phyloP scores from a whole-genome alignment of 2,888 invertebrate genomes.

The Crossocerus cetratus region DNA sequence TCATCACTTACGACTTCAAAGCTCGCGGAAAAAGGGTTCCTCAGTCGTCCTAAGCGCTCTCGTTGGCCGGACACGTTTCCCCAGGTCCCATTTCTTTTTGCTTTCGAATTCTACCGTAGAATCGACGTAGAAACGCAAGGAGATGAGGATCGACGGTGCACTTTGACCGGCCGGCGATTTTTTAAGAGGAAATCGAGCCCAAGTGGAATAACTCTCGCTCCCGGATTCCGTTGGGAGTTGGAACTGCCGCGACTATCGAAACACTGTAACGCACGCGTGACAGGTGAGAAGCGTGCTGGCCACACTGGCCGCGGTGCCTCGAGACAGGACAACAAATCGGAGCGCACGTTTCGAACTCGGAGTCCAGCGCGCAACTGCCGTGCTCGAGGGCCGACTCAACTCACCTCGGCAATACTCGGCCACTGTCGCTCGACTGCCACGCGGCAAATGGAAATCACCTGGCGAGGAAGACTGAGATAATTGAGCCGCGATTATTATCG shows the following conservation, averaged over 20 bases:
- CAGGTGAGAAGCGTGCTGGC: too few species aligned
- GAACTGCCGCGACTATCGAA: too few species aligned
- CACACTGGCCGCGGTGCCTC: conserved; percentile 4
- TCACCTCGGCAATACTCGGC: conserved; percentile 48
- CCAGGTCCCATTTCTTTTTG: too few species aligned
- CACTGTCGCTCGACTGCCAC: conserved; percentile 51
- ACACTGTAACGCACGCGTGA: too few species aligned
- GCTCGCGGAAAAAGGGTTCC: too few species aligned
- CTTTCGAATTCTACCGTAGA: conserved; percentile 16
- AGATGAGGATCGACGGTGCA: background rate
- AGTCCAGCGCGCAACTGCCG: conserved; percentile 49
- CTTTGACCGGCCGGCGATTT: too few species aligned
- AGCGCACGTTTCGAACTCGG: conserved; percentile 13
- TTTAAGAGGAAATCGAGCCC: too few species aligned
- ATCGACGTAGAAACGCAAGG: conserved; percentile 1
- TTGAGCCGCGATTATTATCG: conserved; percentile 30
- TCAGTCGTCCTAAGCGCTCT: too few species aligned
- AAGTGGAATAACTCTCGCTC: too few species aligned
- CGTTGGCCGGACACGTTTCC: too few species aligned
- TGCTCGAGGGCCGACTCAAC: conserved; percentile 16
- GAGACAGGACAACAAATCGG: background rate
- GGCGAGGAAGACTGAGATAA: conserved; percentile 21
- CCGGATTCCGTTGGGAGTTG: too few species aligned
- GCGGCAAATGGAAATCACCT: conserved; percentile 54
- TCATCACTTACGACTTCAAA: too few species aligned